Conservation (phyloP, 2,113 vertebrate species). For the Cephalopholis sonnerati region DNA sequence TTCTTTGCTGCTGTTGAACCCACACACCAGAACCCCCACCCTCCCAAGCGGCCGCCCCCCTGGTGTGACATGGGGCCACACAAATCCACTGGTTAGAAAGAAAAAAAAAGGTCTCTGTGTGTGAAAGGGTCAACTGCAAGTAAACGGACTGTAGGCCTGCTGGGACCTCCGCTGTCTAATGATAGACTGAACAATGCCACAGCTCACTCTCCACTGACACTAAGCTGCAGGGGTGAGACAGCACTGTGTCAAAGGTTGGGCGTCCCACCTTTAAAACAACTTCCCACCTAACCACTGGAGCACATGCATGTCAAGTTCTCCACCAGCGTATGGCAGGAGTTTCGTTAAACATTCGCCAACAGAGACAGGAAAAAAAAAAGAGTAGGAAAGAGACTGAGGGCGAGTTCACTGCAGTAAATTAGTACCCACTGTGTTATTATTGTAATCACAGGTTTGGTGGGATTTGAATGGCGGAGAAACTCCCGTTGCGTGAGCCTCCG, state of each 20-base stretch:
- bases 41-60: not conserved
- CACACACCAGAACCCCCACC: constrained; percentile 22
- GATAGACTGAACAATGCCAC: constrained; percentile 63
- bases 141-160: constrained; percentile 51
- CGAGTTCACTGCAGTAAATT: constrained; percentile 73
- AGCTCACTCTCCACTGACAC: constrained; percentile 46
- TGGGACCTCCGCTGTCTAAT: constrained; percentile 70
- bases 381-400: constrained; percentile 34
- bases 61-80: constrained; percentile 28
- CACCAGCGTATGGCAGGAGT: constrained; percentile 12
- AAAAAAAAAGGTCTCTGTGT: constrained; percentile 26
- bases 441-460: constrained; percentile 84
- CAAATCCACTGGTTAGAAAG: constrained; percentile 28
- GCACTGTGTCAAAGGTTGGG: constrained; percentile 49
- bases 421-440: constrained; percentile 81
- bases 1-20: constrained; percentile 22
- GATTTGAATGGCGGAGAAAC: constrained; percentile 74
- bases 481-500: constrained; percentile 67
- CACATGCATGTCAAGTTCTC: constrained; percentile 9
- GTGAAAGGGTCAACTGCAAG: constrained; percentile 63
- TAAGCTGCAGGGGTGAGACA: constrained; percentile 54
- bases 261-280: constrained; percentile 62
- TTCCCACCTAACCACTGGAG: constrained; percentile 29
- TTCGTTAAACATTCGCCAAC: constrained; percentile 34
- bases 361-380: constrained; percentile 25